A percentile compares a stretch with the other conserved stretches of the same genome.
Evolutionary conservation across 2,113 vertebrate species (phyloP).

Genomic region (Riparia riparia): DNA sequence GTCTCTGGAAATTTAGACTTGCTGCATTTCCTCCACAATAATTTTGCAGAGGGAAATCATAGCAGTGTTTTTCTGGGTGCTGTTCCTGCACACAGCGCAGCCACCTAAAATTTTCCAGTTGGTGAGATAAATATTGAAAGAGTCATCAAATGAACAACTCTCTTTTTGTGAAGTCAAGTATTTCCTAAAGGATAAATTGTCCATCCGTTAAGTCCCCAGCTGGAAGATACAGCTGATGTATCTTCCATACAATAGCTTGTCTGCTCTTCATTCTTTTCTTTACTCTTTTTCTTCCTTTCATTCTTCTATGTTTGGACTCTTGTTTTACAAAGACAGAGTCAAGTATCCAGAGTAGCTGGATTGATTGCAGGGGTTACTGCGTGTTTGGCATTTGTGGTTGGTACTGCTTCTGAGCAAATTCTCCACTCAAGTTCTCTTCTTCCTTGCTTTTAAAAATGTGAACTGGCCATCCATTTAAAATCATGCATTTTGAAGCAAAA

Average conservation of each 20-base stretch:
- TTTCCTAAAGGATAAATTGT: not conserved
- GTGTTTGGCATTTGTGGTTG: not conserved
- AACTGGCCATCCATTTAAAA: not conserved
- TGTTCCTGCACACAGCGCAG: not conserved
- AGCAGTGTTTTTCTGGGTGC: not conserved
- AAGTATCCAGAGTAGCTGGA: not conserved
- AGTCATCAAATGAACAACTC: not conserved
- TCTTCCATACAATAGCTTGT: not conserved
- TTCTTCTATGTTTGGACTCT: not conserved
- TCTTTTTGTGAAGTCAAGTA: not conserved
- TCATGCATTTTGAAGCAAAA: not conserved
- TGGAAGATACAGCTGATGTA: not conserved
- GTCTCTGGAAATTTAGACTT: constrained; percentile 5
- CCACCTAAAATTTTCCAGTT: not conserved
- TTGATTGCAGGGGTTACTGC: not conserved
- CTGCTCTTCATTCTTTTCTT: not conserved
- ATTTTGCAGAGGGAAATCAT: not conserved
- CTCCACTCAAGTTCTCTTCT: not conserved
- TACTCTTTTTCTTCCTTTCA: not conserved
- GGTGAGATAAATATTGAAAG: not conserved
- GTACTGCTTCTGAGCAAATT: not conserved
- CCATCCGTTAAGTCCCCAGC: not conserved
- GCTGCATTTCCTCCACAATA: not conserved
- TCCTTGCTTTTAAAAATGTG: not conserved
- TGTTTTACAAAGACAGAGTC: not conserved